These are phyloP conservation scores for Caenorhabditis becei DNA, from an alignment of 2,888 invertebrate species.

Conservation along the genomic window DNA sequence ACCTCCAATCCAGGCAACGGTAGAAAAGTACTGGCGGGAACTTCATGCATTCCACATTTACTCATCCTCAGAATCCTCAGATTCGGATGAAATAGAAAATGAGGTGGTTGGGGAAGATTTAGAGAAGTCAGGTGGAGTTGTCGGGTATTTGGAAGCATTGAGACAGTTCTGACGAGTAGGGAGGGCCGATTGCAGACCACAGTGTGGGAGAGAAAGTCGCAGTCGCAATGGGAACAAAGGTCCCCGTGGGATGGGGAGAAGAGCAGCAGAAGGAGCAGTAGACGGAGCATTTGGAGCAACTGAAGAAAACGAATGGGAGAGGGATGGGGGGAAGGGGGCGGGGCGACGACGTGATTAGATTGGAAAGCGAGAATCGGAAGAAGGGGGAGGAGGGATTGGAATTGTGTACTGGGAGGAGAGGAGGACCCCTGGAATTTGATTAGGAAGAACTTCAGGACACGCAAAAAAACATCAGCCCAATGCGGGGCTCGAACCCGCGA, in stretches of 20 bases:
- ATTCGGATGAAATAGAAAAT: slow-evolving; percentile 74
- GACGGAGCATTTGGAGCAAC: background rate
- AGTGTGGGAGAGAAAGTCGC: slow-evolving; percentile 59
- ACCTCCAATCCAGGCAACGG: slow-evolving; percentile 76
- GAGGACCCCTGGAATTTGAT: background rate
- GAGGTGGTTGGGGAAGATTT: slow-evolving; percentile 75
- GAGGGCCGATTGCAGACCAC: slow-evolving; percentile 64
- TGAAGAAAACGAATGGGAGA: slow-evolving; percentile 1
- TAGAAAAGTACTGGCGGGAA: slow-evolving; percentile 72
- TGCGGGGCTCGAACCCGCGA: slow-evolving; percentile 81
- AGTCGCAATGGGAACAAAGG: slow-evolving; percentile 68
- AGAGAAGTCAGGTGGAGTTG: slow-evolving; percentile 56
- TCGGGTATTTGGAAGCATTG: slow-evolving; percentile 62
- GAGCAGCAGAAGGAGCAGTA: slow-evolving; percentile 32
- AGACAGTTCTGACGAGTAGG: slow-evolving; percentile 66
- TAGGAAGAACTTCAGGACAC: background rate
- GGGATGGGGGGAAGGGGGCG: slow-evolving; percentile 11
- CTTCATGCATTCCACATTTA: slow-evolving; percentile 70
- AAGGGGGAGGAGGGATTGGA: background rate
- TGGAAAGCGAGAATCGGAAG: slow-evolving; percentile 44
- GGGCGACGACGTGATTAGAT: slow-evolving; percentile 36
- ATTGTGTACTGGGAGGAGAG: background rate
- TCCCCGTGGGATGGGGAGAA: slow-evolving; percentile 13
- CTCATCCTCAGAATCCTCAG: slow-evolving; percentile 72
- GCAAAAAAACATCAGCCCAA: slow-evolving; percentile 70